Base-by-base conservation (phyloP, 2,797 vertebrate species). In the Nannoperca australis region DNA sequence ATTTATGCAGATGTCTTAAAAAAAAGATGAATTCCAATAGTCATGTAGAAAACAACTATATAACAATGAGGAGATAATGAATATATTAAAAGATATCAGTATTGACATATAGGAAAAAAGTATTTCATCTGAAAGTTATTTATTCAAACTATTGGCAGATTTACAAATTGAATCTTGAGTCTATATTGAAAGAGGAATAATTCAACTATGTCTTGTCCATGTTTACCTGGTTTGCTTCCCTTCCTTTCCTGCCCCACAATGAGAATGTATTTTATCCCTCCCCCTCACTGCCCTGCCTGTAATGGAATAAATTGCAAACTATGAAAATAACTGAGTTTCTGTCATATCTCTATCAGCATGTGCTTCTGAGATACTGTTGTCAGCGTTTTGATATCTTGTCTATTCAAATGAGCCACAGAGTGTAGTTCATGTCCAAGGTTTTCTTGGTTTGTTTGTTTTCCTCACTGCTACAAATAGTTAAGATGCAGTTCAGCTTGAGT, bases 191-290 rank as follows among this genome's bases (percentile, higher is more conserved):
- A 92, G 83, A 87, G 69, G 76, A 94, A 92, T 88, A 93, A 92
- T 91, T 92, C 86, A 91, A 88, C 85, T 90, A 82, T 94, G 93
- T 95, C 92, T 94, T 93, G 91, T 94, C 89, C 91, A 94, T 90
- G 94, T 95, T 94, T 94, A 95, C 89, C 93, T 95, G 91, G 89
- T 94, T 95, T 94, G 92, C 93, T 92, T 85, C 90, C 91, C 83
- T 73, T 88, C 84, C 85, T 85, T 84, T 90, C 92, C 88, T 91
- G 85, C 82, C 91, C 90, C 88, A 92, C 83, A 92, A 93, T 92
- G 91, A 94, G 94, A 96, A 96, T 96, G 95, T 96, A 96, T 94
- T 93, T 92, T 90, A 88, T 79, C 81, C 91, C 85, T 76, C 64
- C 76, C 84, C 88, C 89, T 76, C 78, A 92, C 86, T 93, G 82